These are phyloP conservation scores for Dynastes tityus DNA, from an alignment of 2,888 invertebrate genomes.

Conservation along the genomic window DNA sequence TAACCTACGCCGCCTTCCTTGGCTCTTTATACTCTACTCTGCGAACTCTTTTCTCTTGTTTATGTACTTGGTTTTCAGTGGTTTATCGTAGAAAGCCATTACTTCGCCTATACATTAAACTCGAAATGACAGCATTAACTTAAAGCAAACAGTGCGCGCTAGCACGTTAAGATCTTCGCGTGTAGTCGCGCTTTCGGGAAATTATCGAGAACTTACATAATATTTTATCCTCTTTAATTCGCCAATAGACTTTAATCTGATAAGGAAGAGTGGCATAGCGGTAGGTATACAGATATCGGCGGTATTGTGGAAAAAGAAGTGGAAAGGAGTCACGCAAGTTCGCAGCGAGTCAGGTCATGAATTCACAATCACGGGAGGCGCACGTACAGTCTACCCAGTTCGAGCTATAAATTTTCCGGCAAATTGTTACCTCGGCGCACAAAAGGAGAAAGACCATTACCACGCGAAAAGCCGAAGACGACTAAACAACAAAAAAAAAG, in stretches of 20 bases:
- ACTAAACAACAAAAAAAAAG: too few species aligned
- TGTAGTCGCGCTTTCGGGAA: conserved; percentile 9
- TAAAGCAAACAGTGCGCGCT: conserved; percentile 12
- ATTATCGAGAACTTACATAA: conserved; percentile 14
- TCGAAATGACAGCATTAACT: conserved; percentile 10
- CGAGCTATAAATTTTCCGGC: conserved; percentile 29
- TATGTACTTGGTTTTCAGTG: background rate
- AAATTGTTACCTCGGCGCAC: conserved; percentile 34
- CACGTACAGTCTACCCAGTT: conserved; percentile 15
- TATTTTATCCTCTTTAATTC: conserved; percentile 28
- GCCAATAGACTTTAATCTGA: conserved; percentile 29
- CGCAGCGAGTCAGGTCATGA: conserved; percentile 32
- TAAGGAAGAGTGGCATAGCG: background rate
- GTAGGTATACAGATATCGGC: conserved; percentile 12
- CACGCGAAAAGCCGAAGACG: background rate
- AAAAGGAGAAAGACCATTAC: conserved; percentile 13
- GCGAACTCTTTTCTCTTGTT: conserved; percentile 7
- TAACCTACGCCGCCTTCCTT: background rate
- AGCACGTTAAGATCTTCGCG: too few species aligned
- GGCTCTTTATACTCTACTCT: too few species aligned
- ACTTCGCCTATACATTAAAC: conserved; percentile 5
- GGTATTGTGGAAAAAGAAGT: conserved; percentile 13
- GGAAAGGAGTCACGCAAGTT: conserved; percentile 19
- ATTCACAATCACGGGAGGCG: conserved; percentile 30
- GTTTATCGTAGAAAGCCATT: conserved; percentile 16